Evolutionary conservation across 2,113 vertebrate genomes (phyloP).

Genomic region (chimpanzee (Pan troglodytes)): NHGRI_mPanTro3-v2.1_pri NC_072402.2:148128001-148128500

Average conservation of each 20-base stretch:
- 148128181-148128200: too few relatives aligned
- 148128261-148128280: background rate
- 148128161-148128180: background rate
- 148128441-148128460: background rate
- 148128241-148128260: background rate
- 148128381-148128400: background rate
- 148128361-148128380: background rate
- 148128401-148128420: background rate
- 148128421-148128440: background rate
- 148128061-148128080: background rate
- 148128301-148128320: background rate
- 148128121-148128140: constrained; percentile 74
- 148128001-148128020: background rate
- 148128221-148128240: background rate
- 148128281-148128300: background rate
- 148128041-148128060: background rate
- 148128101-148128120: constrained; percentile 73
- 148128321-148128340: background rate
- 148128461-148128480: background rate
- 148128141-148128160: constrained; percentile 51
- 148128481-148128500: background rate
- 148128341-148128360: background rate
- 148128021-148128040: background rate
- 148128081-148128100: constrained; percentile 2
- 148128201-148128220: background rate